phyloP scores from a whole-genome alignment of 2,888 invertebrate species.

The Oxycera nigricornis region DNA sequence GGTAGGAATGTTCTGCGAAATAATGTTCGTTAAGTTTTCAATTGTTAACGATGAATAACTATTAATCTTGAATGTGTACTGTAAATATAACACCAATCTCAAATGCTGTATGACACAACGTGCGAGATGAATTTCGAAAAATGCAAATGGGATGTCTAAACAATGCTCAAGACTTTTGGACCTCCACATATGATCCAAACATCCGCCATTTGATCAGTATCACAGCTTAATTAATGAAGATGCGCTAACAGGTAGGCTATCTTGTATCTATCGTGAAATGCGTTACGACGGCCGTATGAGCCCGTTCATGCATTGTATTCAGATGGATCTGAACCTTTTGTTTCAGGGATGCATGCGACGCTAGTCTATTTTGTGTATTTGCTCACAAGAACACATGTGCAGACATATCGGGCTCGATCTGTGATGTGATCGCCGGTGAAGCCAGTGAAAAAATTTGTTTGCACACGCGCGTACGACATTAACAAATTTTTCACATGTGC shows the following conservation, averaged over 20 bases:
- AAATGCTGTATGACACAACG: too few relatives aligned
- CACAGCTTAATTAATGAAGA: constrained; percentile 29
- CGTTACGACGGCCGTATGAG: constrained; percentile 1
- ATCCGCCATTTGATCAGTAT: constrained; percentile 8
- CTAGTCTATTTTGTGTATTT: neutral
- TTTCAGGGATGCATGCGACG: neutral
- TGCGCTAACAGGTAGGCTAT: constrained; percentile 8
- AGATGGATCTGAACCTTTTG: neutral
- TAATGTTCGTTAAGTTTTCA: too few relatives aligned
- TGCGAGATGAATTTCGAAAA: too few relatives aligned
- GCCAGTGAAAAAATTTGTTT: neutral
- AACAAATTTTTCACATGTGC: constrained; percentile 39
- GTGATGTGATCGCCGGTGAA: too few relatives aligned
- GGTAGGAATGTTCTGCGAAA: too few relatives aligned
- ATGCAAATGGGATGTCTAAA: too few relatives aligned
- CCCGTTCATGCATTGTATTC: constrained; percentile 3
- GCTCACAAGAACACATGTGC: too few relatives aligned
- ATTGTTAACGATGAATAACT: too few relatives aligned
- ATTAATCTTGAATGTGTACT: too few relatives aligned
- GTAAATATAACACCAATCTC: too few relatives aligned
- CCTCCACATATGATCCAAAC: neutral
- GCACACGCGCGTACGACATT: constrained; percentile 42
- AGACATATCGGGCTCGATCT: too few relatives aligned
- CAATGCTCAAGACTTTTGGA: too few relatives aligned
- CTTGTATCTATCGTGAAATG: neutral